A percentile compares a stretch with the other conserved stretches of the same genome.
Evolutionary conservation across 2,888 invertebrate species (phyloP).

Genomic region (Catonia carolina): DNA sequence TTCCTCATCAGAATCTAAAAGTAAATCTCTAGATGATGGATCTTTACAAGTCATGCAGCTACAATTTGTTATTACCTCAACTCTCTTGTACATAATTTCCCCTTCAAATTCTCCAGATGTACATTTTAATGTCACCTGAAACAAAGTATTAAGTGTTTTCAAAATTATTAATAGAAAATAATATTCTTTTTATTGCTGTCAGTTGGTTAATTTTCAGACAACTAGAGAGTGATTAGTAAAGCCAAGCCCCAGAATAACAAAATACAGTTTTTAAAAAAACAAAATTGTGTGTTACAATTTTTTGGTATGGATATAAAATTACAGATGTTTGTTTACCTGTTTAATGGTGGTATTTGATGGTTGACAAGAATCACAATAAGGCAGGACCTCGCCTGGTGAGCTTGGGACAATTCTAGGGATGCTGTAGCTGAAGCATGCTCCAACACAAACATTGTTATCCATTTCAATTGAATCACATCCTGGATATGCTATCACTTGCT

Average conservation of each 20-base stretch:
- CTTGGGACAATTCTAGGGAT: conserved; percentile 60
- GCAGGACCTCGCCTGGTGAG: conserved; percentile 54
- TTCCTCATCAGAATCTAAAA: conserved; percentile 5
- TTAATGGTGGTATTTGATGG: conserved; percentile 57
- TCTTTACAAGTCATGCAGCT: conserved; percentile 56
- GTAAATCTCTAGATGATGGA: conserved; percentile 37
- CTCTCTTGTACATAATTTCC: conserved; percentile 51
- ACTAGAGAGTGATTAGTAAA: too few relatives aligned
- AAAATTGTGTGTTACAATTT: too few relatives aligned
- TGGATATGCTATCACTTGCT: conserved; percentile 59
- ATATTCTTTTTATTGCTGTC: too few relatives aligned
- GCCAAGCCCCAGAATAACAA: too few relatives aligned
- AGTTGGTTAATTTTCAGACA: too few relatives aligned
- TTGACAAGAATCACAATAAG: conserved; percentile 65
- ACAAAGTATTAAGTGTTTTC: conserved; percentile 18
- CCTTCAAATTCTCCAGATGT: conserved; percentile 48
- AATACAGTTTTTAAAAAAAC: too few relatives aligned
- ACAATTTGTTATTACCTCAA: conserved; percentile 60
- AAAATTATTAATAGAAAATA: not conserved
- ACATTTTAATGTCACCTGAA: conserved; percentile 54
- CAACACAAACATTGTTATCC: conserved; percentile 64
- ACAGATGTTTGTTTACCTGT: conserved; percentile 52
- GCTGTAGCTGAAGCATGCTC: conserved; percentile 63
- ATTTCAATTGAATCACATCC: conserved; percentile 57
- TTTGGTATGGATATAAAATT: too few relatives aligned